Percentiles rank a stretch among this genome's conserved stretches.
Conservation (phyloP, 1,140 invertebrate genomes). For the Scaptomyza pallida region DNA sequence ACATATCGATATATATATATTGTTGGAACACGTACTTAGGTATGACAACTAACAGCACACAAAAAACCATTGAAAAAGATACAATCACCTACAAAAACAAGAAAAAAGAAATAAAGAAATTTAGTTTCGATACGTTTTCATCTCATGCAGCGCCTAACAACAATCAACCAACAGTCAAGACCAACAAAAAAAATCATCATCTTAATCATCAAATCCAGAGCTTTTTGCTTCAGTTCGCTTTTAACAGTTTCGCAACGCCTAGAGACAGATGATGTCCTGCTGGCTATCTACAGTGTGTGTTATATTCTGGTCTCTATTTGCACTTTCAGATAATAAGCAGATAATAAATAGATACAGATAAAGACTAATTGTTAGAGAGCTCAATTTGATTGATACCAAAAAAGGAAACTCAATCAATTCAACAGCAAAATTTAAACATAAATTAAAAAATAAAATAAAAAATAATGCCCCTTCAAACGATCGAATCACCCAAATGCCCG, state of each 20-base stretch:
- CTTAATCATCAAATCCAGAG: slow-evolving; percentile 24
- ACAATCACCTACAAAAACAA: neutral
- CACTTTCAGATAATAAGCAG: slow-evolving; percentile 77
- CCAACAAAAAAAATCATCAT: slow-evolving; percentile 24
- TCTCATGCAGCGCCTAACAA: slow-evolving; percentile 40
- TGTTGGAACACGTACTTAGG: neutral
- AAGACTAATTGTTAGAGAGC: slow-evolving; percentile 44
- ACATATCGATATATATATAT: no score
- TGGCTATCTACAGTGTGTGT: slow-evolving; percentile 43
- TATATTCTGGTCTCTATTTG: slow-evolving; percentile 59
- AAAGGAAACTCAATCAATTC: neutral
- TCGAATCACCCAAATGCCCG: slow-evolving; percentile 98
- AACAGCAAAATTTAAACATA: slow-evolving; percentile 19
- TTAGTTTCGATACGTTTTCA: slow-evolving; percentile 22
- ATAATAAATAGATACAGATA: slow-evolving; percentile 57
- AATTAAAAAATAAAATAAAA: slow-evolving; percentile 66
- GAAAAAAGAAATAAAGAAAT: neutral
- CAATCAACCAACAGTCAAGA: slow-evolving; percentile 12
- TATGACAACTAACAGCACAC: neutral
- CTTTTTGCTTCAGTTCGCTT: slow-evolving; percentile 48
- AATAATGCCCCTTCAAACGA: slow-evolving; percentile 97
- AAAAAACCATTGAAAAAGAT: neutral
- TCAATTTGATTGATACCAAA: slow-evolving; percentile 42
- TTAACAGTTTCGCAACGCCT: slow-evolving; percentile 6
- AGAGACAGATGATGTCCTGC: slow-evolving; percentile 29